Evolutionary conservation across 2,888 invertebrate species (phyloP).

Genomic region (Petrolisthes cinctipes): DNA sequence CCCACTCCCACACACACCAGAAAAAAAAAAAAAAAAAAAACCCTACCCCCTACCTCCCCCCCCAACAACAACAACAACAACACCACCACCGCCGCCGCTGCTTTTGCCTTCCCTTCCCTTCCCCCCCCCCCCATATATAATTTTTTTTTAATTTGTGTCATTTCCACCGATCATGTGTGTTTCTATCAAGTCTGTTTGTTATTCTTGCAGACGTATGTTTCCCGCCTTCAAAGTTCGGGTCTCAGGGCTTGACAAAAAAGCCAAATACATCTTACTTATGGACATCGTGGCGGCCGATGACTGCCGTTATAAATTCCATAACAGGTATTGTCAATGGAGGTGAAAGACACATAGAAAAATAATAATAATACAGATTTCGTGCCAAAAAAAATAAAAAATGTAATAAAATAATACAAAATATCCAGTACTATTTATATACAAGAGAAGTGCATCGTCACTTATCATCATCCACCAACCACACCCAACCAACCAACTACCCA

Average conservation of each 20-base stretch:
- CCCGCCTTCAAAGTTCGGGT: slow-evolving; percentile 99
- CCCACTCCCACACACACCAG: background rate
- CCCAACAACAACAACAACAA: too few relatives aligned
- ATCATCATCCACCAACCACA: background rate
- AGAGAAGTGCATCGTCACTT: too few relatives aligned
- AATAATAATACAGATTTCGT: background rate
- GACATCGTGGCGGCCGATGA: slow-evolving; percentile 99
- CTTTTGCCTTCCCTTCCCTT: slow-evolving; percentile 21
- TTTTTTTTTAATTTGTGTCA: slow-evolving; percentile 39
- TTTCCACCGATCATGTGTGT: slow-evolving; percentile 28
- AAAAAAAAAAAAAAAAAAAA: too few relatives aligned
- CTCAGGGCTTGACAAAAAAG: slow-evolving; percentile 96
- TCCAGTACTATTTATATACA: too few relatives aligned
- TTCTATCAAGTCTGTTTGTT: slow-evolving; percentile 65
- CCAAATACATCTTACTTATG: slow-evolving; percentile 98
- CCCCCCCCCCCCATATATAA: slow-evolving; percentile 23
- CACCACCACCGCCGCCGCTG: slow-evolving; percentile 28
- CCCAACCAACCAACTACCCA: too few relatives aligned
- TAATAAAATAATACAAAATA: too few relatives aligned
- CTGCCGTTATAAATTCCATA: slow-evolving; percentile 97
- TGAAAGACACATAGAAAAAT: background rate
- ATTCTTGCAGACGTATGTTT: slow-evolving; percentile 94
- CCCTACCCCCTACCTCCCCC: too few relatives aligned
- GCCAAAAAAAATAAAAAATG: too few relatives aligned
- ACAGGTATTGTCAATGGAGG: slow-evolving; percentile 77